Percentiles rank a stretch among this genome's conserved stretches.
phyloP scores from a whole-genome alignment of 2,113 vertebrate species.

The Ranitomeya imitator region DNA sequence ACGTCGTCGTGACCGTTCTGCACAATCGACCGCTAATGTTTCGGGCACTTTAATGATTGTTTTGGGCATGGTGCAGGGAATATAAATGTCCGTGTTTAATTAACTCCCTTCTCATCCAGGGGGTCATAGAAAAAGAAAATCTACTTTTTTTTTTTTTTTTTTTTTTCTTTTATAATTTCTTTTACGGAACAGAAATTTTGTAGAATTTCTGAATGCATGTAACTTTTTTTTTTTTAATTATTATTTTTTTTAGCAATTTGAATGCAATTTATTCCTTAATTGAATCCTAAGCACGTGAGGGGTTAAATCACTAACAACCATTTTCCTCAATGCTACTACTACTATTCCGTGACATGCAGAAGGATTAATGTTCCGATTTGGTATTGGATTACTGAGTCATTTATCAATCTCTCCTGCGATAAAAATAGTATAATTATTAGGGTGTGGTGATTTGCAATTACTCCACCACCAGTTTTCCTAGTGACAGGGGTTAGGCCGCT shows the following conservation, averaged over 20 bases:
- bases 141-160: not conserved
- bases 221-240: not conserved
- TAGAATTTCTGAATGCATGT: not conserved
- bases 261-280: slow-evolving; percentile 18
- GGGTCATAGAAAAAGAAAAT: not conserved
- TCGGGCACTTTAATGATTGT: slow-evolving; percentile 49
- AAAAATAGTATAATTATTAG: slow-evolving; percentile 18
- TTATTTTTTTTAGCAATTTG: not conserved
- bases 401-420: not conserved
- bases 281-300: slow-evolving; percentile 36
- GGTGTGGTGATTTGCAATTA: not conserved
- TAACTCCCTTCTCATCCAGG: not conserved
- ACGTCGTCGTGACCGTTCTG: not conserved
- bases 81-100: slow-evolving; percentile 18
- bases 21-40: slow-evolving; percentile 41
- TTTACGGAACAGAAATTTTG: not conserved
- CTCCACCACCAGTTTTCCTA: not conserved
- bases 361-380: slow-evolving; percentile 10
- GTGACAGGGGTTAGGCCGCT: not conserved
- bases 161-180: not conserved
- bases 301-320: slow-evolving; percentile 2
- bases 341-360: not conserved
- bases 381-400: not conserved
- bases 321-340: not conserved
- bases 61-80: slow-evolving; percentile 45